Evolutionary conservation across 2,113 vertebrate species (phyloP).

Genomic region (Periophthalmus modestus): DNA sequence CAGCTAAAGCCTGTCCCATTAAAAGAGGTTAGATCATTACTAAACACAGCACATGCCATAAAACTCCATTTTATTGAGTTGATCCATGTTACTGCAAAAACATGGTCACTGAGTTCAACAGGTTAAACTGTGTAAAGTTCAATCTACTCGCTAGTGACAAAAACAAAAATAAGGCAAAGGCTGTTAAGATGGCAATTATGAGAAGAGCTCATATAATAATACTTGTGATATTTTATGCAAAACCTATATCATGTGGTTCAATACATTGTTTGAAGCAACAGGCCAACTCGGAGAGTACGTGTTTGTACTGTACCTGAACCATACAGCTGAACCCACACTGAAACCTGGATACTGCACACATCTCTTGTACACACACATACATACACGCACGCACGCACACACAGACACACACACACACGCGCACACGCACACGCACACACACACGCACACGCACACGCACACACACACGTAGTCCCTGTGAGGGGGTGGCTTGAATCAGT

Average conservation of each 20-base stretch:
- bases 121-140: neutral
- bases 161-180: neutral
- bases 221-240: conserved; percentile 1
- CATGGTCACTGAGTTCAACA: conserved; percentile 16
- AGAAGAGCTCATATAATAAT: neutral
- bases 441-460: too few species aligned
- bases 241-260: neutral
- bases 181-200: neutral
- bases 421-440: too few species aligned
- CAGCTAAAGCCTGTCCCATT: neutral
- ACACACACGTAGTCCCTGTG: too few species aligned
- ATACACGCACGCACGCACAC: too few species aligned
- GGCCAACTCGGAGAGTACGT: neutral
- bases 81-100: conserved; percentile 37
- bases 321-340: neutral
- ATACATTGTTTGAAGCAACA: conserved; percentile 11
- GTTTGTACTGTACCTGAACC: neutral
- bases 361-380: too few species aligned
- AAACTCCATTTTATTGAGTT: conserved; percentile 42
- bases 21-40: neutral
- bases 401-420: too few species aligned
- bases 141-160: conserved; percentile 1
- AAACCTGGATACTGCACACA: neutral
- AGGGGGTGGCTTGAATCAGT: neutral
- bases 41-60: conserved; percentile 14